phyloP scores from a whole-genome alignment of 1,140 invertebrate species.

The Aleiodes sp. region DNA sequence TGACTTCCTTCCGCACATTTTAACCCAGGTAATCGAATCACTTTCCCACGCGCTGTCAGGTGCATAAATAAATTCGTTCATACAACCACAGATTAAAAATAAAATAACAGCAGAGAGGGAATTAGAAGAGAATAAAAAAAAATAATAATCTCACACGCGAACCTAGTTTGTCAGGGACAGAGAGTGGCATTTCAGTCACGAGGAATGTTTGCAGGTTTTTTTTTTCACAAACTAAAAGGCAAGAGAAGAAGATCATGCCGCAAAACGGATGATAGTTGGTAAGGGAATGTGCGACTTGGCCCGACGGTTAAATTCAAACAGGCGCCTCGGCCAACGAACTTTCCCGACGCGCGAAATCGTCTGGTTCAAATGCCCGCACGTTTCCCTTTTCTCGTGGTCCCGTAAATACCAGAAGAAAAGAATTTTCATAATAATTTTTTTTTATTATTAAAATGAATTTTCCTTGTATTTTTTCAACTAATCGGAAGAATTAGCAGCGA shows the following conservation, averaged over 20 bases:
- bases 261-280: not conserved
- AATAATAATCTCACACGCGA: not conserved
- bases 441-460: no score
- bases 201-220: no score
- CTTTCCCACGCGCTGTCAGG: slow-evolving; percentile 29
- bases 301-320: slow-evolving; percentile 34
- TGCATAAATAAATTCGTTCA: slow-evolving; percentile 17
- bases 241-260: no score
- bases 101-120: not conserved
- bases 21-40: slow-evolving; percentile 21
- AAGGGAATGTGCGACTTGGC: slow-evolving; percentile 13
- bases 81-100: not conserved
- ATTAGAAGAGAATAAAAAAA: slow-evolving; percentile 1
- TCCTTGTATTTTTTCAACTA: no score
- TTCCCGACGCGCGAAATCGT: slow-evolving; percentile 20
- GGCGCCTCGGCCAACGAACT: slow-evolving; percentile 30
- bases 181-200: no score
- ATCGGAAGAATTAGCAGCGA: no score
- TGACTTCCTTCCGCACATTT: slow-evolving; percentile 27
- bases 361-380: slow-evolving; percentile 5
- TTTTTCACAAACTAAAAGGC: no score
- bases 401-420: not conserved
- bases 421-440: not conserved
- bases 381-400: not conserved
- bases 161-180: not conserved